Base-by-base conservation (phyloP, 2,888 invertebrate species). In the Drosophila suboccidentalis region DNA sequence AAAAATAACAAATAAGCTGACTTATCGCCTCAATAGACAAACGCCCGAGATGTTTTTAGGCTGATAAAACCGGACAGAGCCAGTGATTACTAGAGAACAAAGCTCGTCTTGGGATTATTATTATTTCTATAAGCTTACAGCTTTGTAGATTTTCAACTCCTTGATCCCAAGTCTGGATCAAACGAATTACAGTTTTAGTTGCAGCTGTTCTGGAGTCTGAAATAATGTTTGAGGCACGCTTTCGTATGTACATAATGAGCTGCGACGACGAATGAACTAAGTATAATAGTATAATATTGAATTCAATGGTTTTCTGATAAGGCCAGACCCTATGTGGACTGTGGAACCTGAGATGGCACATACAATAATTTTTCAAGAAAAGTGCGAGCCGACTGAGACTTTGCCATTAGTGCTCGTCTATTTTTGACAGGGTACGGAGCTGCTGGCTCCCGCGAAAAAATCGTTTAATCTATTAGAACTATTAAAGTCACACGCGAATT, bases 401-500 rank as follows among this genome's bases (percentile, higher is more conserved):
- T 76, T 71, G 68, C 62, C 57, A 60, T 85, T 77, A 85, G 84
- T 85, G 67, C 86, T 87, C 55, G 75, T 89, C 82, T 67, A 89
- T 89, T 85, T 89, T 85, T 80, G 89, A 80, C 88, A 72, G 86
- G 70, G 80, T 77, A 87, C 87, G 82, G 84, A 87, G 70, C 82
- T 82, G 71, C 82, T 87, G 69, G 77, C 82, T 89, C 63, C 73
- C 87, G 67, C 78, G 83, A 80, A 68, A 72, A 70, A 62, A 44
- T 57, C 8, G 0, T 8, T 29, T 47, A 65, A 50, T 32, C 29
- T 57, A 44, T 34, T 22, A 1, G 26, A 50, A 34, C 44, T 36
- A 29, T 29, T 54, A 44, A 13, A 43, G 17, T 58, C 34, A 29
- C 29, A 39, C 47, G 62, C 62, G 60, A 65, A 68, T 46, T 64